Conservation (phyloP, 30 jellyfish, hydroid and myxozoan species). For the Aurelia aurita complex sp. Pacific region DNA sequence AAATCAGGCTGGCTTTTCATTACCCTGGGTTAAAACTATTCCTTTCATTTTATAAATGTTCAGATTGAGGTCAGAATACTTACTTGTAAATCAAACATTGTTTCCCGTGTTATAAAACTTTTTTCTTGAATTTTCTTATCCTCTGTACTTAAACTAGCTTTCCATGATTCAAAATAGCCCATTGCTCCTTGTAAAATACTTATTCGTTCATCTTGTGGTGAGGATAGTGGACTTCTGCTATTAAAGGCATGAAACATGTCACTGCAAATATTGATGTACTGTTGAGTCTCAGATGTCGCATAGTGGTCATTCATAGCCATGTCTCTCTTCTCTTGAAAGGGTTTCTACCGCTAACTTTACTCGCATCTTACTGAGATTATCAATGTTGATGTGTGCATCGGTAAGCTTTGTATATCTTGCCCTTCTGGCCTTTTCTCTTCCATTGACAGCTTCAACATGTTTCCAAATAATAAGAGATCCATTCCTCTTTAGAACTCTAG, state of each 20-base stretch:
- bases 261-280: not conserved
- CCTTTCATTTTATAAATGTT: too few relatives aligned
- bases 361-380: not conserved
- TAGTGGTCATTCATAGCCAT: not conserved
- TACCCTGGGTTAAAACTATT: too few relatives aligned
- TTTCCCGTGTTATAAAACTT: not conserved
- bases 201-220: not conserved
- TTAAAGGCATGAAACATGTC: constrained; percentile 1
- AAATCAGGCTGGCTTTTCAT: too few relatives aligned
- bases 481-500: not conserved
- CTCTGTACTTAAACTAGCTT: not conserved
- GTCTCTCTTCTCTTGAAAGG: not conserved
- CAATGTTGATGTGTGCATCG: not conserved
- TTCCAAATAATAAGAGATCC: not conserved
- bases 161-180: not conserved
- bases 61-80: too few relatives aligned
- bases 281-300: not conserved
- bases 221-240: not conserved
- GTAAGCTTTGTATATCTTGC: not conserved
- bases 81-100: not conserved
- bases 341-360: constrained; percentile 17
- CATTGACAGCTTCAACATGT: not conserved
- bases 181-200: not conserved
- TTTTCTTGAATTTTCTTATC: not conserved
- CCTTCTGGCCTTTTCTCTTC: not conserved